Percentiles rank a stretch among this genome's conserved stretches.
phyloP scores from a whole-genome alignment of 2,113 vertebrate genomes.

The Engraulis encrasicolus region DNA sequence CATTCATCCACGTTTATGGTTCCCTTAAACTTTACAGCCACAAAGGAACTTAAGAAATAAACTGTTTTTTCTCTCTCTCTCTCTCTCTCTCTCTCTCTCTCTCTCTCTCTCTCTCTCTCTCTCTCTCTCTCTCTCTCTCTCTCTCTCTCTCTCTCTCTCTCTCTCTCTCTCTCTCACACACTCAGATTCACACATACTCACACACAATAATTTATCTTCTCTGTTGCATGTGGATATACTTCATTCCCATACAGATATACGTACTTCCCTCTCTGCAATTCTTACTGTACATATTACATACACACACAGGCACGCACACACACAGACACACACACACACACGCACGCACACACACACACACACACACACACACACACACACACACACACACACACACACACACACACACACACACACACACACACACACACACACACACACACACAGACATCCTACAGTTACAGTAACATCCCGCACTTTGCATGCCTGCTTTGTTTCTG shows the following conservation, averaged over 20 bases:
- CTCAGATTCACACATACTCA: conserved; percentile 22
- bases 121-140: too few relatives aligned
- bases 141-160: too few relatives aligned
- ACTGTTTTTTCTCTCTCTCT: too few relatives aligned
- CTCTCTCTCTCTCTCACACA: too few relatives aligned
- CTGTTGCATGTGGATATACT: not conserved
- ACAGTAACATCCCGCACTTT: too few relatives aligned
- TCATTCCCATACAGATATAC: too few relatives aligned
- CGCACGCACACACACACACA: not conserved
- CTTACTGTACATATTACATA: not conserved
- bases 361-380: conserved; percentile 29
- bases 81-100: not conserved
- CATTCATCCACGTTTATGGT: not conserved
- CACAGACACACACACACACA: not conserved
- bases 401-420: not conserved
- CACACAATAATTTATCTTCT: not conserved
- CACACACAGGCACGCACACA: not conserved
- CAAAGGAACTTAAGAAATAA: too few relatives aligned
- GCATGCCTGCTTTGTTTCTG: conserved; percentile 62
- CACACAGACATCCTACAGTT: too few relatives aligned
- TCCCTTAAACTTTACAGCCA: not conserved
- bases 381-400: conserved; percentile 26
- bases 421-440: conserved; percentile 27
- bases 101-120: not conserved
- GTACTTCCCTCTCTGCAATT: not conserved